phyloP scores from a whole-genome alignment of 2,113 vertebrate genomes.

The Pseudorhombus dupliciocellatus region DNA sequence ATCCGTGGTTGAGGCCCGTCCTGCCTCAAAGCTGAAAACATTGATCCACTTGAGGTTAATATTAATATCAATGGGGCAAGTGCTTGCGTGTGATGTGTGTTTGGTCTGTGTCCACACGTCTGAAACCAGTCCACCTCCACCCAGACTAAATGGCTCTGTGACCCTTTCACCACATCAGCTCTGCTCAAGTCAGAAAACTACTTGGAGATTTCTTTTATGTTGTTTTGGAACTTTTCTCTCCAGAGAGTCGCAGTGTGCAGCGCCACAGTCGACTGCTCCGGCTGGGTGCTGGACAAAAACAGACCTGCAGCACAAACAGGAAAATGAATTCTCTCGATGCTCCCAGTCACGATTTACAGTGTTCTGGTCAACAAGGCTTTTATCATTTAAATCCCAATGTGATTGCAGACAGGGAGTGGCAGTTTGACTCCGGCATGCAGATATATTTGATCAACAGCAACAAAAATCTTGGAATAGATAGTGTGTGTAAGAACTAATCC shows the following conservation, averaged over 20 bases:
- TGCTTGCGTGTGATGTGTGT: conserved; percentile 8
- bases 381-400: conserved; percentile 19
- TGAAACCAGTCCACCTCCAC: conserved; percentile 61
- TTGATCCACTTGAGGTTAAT: conserved; percentile 30
- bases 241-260: not conserved
- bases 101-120: conserved; percentile 64
- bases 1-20: not conserved
- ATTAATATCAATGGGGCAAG: conserved; percentile 22
- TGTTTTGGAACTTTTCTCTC: not conserved
- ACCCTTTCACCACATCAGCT: conserved; percentile 70
- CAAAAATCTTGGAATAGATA: not conserved
- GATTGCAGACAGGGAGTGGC: not conserved
- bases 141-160: conserved; percentile 75
- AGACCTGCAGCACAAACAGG: not conserved
- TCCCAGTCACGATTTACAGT: not conserved
- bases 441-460: conserved; percentile 11
- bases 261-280: not conserved
- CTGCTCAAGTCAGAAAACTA: conserved; percentile 57
- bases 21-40: conserved; percentile 17
- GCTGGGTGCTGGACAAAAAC: conserved; percentile 12
- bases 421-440: conserved; percentile 3
- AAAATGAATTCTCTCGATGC: not conserved
- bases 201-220: not conserved
- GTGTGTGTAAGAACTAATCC: not conserved
- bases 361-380: conserved; percentile 28